Conservation (phyloP, 1,140 invertebrate genomes). For the Drosophila repletoides region DNA sequence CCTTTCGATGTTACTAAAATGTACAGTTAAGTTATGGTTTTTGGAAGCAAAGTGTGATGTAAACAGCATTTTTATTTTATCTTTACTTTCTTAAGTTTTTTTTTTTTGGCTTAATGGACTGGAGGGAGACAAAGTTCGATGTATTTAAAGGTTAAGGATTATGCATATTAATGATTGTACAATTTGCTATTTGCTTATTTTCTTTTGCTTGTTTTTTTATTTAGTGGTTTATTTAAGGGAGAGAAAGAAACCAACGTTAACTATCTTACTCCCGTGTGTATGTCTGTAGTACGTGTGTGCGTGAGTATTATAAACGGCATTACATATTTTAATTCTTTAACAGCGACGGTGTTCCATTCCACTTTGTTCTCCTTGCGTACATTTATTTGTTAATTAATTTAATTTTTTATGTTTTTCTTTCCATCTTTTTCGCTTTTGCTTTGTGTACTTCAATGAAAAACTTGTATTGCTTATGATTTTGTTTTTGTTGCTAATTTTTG, state of each 20-base stretch:
- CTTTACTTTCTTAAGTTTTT: background rate
- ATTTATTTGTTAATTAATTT: background rate
- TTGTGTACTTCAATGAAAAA: constrained; percentile 6
- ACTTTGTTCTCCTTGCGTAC: background rate
- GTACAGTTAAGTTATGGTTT: constrained; percentile 17
- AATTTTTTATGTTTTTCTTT: background rate
- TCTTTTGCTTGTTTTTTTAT: background rate
- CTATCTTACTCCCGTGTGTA: background rate
- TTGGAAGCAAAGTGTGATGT: constrained; percentile 25
- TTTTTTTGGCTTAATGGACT: constrained; percentile 2
- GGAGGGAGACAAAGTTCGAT: constrained; percentile 17
- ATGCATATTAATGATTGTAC: constrained; percentile 23
- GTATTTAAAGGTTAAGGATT: constrained; percentile 8
- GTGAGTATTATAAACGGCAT: constrained; percentile 19
- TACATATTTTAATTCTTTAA: background rate
- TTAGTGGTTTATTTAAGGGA: background rate
- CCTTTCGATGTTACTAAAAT: background rate
- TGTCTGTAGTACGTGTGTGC: constrained; percentile 1
- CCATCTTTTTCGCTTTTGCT: background rate
- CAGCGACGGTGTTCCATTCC: background rate
- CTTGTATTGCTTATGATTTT: constrained; percentile 41
- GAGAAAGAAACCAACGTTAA: background rate
- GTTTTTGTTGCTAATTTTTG: background rate
- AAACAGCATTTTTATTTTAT: constrained; percentile 1
- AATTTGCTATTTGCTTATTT: constrained; percentile 23